Evolutionary conservation across 2,113 vertebrate species (phyloP), one percentile per base, ranked within the genome.

Genomic region (Tachysurus fulvidraco): DNA sequence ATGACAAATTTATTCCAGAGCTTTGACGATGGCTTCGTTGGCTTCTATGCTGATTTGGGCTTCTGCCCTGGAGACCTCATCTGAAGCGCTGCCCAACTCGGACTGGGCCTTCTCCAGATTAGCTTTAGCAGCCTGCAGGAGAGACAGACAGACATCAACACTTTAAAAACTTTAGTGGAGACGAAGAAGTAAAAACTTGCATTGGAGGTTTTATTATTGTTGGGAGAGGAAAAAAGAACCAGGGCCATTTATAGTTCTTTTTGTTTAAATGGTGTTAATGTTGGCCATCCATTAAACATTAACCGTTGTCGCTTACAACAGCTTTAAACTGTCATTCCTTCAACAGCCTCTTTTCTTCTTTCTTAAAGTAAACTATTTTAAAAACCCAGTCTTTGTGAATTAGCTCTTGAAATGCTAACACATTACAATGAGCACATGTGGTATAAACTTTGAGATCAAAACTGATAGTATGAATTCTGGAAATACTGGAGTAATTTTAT

Each of bases 11-110:
- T 95, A 98, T 90, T 99, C 98, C 90, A 99, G 94, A 11, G 97
- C 98, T 91, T 99, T 99, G 52, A 99, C 94, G 6, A 99, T 95
- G 30, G 98, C 97, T 90, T 99, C 98, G 0, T 95, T 97, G 86
- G 98, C 96, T 87, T 99, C 98, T 79, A 99, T 95, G 81, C 93
- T 96, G 93, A 99, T 96, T 91, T 96, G 97, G 77, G 94, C 96
- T 91, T 97, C 98, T 1, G 96, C 97, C 88, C 94, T 94, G 0
- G 93, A 89, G 0, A 94, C 95, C 91, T 98, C 98, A 0, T 97
- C 96, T 0, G 95, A 85, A 0, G 94, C 91, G 0, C 94, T 91
- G 0, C 92, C 88, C 91, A 99, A 21, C 3, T 96, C 95, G 0
- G 95, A 92, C 88, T 97, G 94, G 0, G 98, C 97, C 88, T 97